These are phyloP conservation scores for Zootoca vivipara DNA, from an alignment of 2,113 vertebrate species.

Conservation along the genomic window DNA sequence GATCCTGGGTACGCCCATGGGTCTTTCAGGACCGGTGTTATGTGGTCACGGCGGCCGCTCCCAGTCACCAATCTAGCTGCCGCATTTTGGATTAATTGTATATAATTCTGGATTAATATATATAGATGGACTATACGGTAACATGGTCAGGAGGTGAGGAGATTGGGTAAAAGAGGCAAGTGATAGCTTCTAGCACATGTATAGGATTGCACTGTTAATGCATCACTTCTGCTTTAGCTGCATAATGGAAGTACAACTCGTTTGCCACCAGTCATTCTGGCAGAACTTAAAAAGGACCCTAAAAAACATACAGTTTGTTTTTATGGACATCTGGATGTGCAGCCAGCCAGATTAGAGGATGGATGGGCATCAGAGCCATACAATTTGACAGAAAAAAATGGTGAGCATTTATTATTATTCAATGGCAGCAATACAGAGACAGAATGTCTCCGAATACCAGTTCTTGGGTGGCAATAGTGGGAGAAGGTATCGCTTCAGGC, in stretches of 20 bases:
- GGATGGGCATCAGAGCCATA: constrained; percentile 53
- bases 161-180: too few species aligned
- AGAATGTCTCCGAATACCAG: background rate
- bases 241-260: constrained; percentile 19
- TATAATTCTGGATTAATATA: too few species aligned
- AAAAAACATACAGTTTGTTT: constrained; percentile 49
- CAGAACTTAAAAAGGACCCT: constrained; percentile 33
- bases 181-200: too few species aligned
- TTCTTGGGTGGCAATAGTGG: too few species aligned
- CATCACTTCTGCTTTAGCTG: constrained; percentile 22
- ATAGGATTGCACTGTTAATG: background rate
- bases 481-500: background rate
- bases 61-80: too few species aligned
- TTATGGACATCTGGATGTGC: constrained; percentile 55
- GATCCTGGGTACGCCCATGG: too few species aligned
- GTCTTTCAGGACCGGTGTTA: too few species aligned
- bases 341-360: constrained; percentile 43
- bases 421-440: background rate
- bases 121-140: too few species aligned
- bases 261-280: constrained; percentile 47
- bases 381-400: constrained; percentile 32
- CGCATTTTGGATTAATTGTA: too few species aligned
- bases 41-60: too few species aligned
- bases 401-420: constrained; percentile 5
- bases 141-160: too few species aligned